Evolutionary conservation across 2,113 vertebrate species (phyloP), one percentile per base, ranked within the genome.

Genomic region (Nicator chloris): DNA sequence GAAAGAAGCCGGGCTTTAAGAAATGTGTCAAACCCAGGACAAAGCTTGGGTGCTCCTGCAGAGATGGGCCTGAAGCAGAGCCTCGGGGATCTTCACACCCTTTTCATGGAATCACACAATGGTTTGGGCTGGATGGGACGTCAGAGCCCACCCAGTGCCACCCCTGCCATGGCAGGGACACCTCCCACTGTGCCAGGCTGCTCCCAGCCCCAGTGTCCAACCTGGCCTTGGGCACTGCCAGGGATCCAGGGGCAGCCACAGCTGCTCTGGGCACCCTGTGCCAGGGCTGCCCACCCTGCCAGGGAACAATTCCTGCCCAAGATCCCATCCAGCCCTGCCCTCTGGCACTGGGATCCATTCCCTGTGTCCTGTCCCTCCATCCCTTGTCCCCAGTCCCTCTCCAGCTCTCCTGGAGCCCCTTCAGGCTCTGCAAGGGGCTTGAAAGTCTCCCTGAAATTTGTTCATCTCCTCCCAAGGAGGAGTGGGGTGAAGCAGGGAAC

Each of bases 241-340:
- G 82, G 72, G 72, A 61, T 78, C 60, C 82, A 85, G 84, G 73
- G 64, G 28, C 84, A 86, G 72, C 64, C 50, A 2, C 66, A 49
- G 57, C 75, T 15, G 2, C 9, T 56, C 65, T 88, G 85, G 47
- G 12, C 9, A 33, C 7, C 4, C 64, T 18, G 10, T 8, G 7
- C 82, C 69, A 84, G 18, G 2, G 24, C 30, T 59, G 0, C 10
- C 40, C 60, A 30, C 45, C 33, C 63, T 78, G 6, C 2, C 10
- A 78, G 13, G 1, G 7, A 60, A 4, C 2, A 54, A 63, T 79
- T 63, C 56, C 24, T 63, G 0, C 47, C 45, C 39, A 53, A 11
- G 1, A 1, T 77, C 63, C 47, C 64, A 53, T 2, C 33, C 2
- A 59, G 0, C 2, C 4, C 40, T 31, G 1, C 10, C 50, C 33